Conservation (phyloP, 1,140 invertebrate genomes). For the Formica exsecta region DNA sequence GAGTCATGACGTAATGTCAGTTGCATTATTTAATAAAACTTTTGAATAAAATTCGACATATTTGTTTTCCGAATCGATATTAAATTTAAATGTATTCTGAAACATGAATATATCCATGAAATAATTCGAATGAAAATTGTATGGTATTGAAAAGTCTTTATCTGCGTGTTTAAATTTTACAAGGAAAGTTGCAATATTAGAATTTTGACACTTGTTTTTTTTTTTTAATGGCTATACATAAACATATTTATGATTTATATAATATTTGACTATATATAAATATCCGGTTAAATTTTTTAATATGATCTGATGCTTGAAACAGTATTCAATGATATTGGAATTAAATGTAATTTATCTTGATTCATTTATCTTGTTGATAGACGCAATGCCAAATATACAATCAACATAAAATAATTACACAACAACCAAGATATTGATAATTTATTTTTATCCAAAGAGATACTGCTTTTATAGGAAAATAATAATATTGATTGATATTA, state of each 20-base stretch:
- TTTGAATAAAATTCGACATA: constrained; percentile 5
- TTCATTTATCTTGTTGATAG: background rate
- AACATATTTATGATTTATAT: background rate
- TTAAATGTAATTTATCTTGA: background rate
- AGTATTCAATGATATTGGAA: background rate
- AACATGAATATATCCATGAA: background rate
- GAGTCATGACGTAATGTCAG: background rate
- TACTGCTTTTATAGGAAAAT: background rate
- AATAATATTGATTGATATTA: background rate
- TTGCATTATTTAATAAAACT: background rate
- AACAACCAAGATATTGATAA: background rate
- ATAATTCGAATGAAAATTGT: constrained; percentile 22
- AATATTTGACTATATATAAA: background rate
- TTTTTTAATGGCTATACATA: background rate
- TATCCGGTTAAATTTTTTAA: background rate
- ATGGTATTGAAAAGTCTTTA: background rate
- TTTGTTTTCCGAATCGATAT: constrained; percentile 10
- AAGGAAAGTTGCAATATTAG: background rate
- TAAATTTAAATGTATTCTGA: background rate
- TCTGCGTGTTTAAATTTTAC: background rate
- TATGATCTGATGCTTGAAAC: background rate
- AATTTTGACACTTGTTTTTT: background rate
- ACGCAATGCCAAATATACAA: background rate
- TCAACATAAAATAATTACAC: constrained; percentile 11
- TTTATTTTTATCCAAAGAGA: background rate